Conservation (phyloP, 2,797 vertebrate species). For the Uromys caudimaculatus region DNA sequence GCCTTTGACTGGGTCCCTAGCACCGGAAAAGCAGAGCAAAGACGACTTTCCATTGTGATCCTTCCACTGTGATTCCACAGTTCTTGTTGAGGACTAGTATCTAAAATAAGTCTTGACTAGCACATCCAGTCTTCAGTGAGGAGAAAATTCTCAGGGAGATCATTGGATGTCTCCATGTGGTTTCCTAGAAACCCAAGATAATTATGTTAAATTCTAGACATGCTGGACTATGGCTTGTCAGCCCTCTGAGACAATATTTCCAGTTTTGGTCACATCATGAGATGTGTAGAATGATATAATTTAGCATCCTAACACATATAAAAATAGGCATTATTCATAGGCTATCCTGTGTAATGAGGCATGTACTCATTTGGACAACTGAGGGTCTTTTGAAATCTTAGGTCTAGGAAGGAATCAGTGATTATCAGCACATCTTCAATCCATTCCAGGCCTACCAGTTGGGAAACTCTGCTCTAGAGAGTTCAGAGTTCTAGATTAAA, state of each 20-base stretch:
- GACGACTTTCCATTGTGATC: background rate
- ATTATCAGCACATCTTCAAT: background rate
- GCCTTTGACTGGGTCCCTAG: background rate
- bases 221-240: background rate
- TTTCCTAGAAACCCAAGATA: background rate
- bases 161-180: background rate
- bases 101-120: conserved; percentile 8
- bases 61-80: background rate
- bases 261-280: background rate
- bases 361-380: background rate
- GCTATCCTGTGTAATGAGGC: background rate
- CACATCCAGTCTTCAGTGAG: background rate
- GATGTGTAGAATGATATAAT: conserved; percentile 26
- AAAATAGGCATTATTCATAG: background rate
- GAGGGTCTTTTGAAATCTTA: conserved; percentile 2
- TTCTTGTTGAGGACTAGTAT: background rate
- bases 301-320: background rate
- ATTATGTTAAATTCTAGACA: background rate
- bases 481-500: conserved; percentile 33
- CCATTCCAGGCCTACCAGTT: background rate
- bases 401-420: background rate
- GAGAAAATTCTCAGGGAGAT: background rate
- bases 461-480: conserved; percentile 33
- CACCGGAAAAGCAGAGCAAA: background rate
- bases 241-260: background rate